A percentile compares a stretch with the other conserved stretches of the same genome.
These are phyloP conservation scores for Belgica antarctica DNA, from an alignment of 2,888 invertebrate species.

Conservation along the genomic window DNA sequence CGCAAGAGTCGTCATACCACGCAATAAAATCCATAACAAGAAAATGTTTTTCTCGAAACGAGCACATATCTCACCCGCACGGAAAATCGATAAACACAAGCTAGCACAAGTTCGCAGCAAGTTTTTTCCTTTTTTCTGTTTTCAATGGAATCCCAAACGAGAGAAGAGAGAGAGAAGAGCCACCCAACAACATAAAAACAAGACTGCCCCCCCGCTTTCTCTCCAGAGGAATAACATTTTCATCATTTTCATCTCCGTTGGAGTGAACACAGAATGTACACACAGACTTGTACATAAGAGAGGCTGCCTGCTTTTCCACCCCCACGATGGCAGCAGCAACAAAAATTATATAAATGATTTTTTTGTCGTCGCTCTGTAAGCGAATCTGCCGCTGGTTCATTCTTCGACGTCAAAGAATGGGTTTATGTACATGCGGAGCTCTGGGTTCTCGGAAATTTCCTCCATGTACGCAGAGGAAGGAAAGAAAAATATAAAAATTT, in stretches of 20 bases:
- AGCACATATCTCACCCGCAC: background rate
- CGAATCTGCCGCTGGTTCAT: background rate
- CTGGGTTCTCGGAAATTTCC: slow-evolving; percentile 33
- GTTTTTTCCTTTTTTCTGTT: too few species aligned
- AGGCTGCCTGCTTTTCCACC: slow-evolving; percentile 12
- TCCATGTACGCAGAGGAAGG: slow-evolving; percentile 29
- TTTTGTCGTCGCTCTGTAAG: slow-evolving; percentile 9
- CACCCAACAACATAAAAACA: slow-evolving; percentile 38
- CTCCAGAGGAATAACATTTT: slow-evolving; percentile 33
- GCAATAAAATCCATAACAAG: slow-evolving; percentile 12
- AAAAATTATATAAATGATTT: background rate
- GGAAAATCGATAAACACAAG: slow-evolving; percentile 43
- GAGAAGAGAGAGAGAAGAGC: slow-evolving; percentile 31
- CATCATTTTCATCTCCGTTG: slow-evolving; percentile 34
- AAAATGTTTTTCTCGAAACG: background rate
- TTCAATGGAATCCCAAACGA: slow-evolving; percentile 43
- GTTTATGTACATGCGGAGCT: slow-evolving; percentile 19
- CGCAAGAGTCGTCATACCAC: slow-evolving; percentile 16
- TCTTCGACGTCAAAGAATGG: slow-evolving; percentile 13
- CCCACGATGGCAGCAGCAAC: background rate
- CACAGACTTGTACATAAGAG: slow-evolving; percentile 35
- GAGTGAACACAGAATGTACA: background rate
- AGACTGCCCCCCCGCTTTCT: too few species aligned
- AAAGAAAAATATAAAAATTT: slow-evolving; percentile 20
- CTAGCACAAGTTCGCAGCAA: slow-evolving; percentile 29